Evolutionary conservation across 1,140 invertebrate species (phyloP).

Genomic region (Diabrotica virgifera): DNA sequence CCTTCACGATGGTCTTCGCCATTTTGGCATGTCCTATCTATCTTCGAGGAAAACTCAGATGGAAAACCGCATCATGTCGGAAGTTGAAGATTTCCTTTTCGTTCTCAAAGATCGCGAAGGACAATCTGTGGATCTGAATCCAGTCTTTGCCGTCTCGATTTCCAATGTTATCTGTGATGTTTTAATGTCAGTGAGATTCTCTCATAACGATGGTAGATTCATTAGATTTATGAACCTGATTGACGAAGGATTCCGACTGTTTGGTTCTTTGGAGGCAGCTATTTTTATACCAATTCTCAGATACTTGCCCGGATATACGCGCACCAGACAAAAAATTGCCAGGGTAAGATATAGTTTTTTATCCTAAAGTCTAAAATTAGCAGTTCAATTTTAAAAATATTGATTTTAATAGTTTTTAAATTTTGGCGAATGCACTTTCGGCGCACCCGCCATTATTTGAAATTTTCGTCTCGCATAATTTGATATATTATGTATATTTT

Average conservation of each 20-base stretch:
- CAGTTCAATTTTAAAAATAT: not conserved
- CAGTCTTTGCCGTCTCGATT: slow-evolving; percentile 72
- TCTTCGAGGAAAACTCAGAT: slow-evolving; percentile 75
- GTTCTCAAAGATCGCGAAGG: slow-evolving; percentile 60
- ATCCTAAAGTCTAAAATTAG: not conserved
- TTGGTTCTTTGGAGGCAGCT: slow-evolving; percentile 61
- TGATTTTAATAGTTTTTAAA: no score
- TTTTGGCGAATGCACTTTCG: not conserved
- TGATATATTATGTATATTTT: not conserved
- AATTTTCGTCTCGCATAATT: no score
- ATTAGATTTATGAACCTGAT: slow-evolving; percentile 76
- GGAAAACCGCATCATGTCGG: slow-evolving; percentile 81
- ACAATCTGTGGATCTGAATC: slow-evolving; percentile 66
- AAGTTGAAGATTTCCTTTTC: slow-evolving; percentile 71
- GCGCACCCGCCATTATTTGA: not conserved
- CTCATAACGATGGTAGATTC: slow-evolving; percentile 72
- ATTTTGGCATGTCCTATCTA: slow-evolving; percentile 87
- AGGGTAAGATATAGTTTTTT: slow-evolving; percentile 44
- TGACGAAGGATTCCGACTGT: slow-evolving; percentile 85
- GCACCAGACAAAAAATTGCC: slow-evolving; percentile 71
- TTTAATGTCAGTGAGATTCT: slow-evolving; percentile 84
- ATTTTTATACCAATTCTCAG: slow-evolving; percentile 70
- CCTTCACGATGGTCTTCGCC: slow-evolving; percentile 80
- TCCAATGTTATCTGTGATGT: slow-evolving; percentile 91
- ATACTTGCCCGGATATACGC: slow-evolving; percentile 71